Percentiles rank a stretch among this genome's conserved stretches.
These are phyloP conservation scores for Coregonus ussuriensis DNA, from an alignment of 2,797 vertebrate species.

Conservation along the genomic window DNA sequence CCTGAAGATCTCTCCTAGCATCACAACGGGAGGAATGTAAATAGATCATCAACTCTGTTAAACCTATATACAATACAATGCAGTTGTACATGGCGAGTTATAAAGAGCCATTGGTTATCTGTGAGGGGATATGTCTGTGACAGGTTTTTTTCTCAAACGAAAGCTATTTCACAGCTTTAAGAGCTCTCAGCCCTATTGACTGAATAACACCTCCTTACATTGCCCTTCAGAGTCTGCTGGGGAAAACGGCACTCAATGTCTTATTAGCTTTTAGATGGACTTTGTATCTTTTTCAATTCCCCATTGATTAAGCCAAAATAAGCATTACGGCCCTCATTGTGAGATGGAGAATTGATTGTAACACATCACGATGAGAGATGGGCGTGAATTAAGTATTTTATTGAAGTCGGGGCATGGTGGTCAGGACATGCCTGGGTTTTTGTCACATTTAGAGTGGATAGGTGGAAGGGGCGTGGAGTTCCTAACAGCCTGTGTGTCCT, in stretches of 20 bases:
- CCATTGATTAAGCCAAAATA: slow-evolving; percentile 67
- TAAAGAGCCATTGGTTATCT: background rate
- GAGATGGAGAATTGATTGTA: slow-evolving; percentile 64
- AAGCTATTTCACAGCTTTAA: background rate
- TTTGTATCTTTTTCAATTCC: slow-evolving; percentile 64
- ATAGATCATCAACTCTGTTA: background rate
- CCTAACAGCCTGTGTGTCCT: background rate
- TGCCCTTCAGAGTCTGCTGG: slow-evolving; percentile 53
- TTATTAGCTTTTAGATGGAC: slow-evolving; percentile 60
- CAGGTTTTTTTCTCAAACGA: slow-evolving; percentile 6
- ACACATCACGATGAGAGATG: slow-evolving; percentile 48
- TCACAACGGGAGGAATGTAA: background rate
- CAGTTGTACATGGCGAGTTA: background rate
- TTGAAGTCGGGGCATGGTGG: background rate
- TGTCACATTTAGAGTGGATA: background rate
- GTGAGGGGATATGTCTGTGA: background rate
- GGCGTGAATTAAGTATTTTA: slow-evolving; percentile 53
- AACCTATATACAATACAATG: background rate
- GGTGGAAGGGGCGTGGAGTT: background rate
- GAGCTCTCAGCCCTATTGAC: background rate
- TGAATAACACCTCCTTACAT: slow-evolving; percentile 8
- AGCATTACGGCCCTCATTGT: slow-evolving; percentile 61
- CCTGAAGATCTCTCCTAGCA: slow-evolving; percentile 1
- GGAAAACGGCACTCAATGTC: slow-evolving; percentile 53
- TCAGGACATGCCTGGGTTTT: slow-evolving; percentile 38